Evolutionary conservation across 2,113 vertebrate species (phyloP).

Genomic region (Callaeas wilsoni): DNA sequence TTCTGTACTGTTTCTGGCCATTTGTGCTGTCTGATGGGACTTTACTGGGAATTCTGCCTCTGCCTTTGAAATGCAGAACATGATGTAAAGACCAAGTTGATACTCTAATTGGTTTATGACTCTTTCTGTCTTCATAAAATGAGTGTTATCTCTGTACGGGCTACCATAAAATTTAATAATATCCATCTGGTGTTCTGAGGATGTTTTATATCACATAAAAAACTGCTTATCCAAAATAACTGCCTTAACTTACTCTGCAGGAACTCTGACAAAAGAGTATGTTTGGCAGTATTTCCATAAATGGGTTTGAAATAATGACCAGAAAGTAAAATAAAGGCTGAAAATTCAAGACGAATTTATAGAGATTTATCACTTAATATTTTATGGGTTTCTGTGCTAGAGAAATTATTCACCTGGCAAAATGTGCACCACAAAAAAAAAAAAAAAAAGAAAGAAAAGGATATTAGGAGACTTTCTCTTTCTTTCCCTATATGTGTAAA

Average conservation of each 20-base stretch:
- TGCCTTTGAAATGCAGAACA: not conserved
- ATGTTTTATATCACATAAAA: not conserved
- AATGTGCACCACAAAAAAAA: not conserved
- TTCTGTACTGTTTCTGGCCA: not conserved
- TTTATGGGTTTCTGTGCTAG: not conserved
- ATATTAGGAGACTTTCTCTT: not conserved
- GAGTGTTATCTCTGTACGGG: not conserved
- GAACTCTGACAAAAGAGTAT: not conserved
- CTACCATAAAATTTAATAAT: slow-evolving; percentile 17
- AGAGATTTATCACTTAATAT: not conserved
- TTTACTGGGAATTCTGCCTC: not conserved
- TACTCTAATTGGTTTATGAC: slow-evolving; percentile 1
- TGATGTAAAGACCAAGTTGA: not conserved
- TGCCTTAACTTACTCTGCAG: not conserved
- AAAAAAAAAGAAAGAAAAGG: no score
- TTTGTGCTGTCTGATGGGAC: not conserved
- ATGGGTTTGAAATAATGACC: not conserved
- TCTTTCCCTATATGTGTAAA: not conserved
- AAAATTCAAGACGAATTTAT: not conserved
- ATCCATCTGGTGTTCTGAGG: not conserved
- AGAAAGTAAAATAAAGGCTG: not conserved
- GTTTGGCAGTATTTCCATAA: not conserved
- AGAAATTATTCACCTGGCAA: not conserved
- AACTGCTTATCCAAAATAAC: not conserved
- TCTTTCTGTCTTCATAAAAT: not conserved